These are phyloP conservation scores for Prochilodus magdalenae DNA, from an alignment of 2,113 vertebrate genomes.

Conservation along the genomic window DNA sequence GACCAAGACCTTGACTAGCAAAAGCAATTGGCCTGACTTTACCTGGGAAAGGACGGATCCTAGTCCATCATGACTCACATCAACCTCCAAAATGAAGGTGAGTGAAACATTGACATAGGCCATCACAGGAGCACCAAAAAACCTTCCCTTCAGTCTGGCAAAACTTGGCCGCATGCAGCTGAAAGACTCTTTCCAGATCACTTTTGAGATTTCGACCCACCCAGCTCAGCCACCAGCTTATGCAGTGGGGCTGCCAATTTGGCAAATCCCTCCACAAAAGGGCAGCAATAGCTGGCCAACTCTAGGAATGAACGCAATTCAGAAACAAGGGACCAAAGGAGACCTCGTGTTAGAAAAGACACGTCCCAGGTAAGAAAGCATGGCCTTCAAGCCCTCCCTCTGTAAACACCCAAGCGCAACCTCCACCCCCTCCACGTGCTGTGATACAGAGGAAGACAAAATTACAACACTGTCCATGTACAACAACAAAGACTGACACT, in stretches of 20 bases:
- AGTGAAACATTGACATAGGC: too few species aligned
- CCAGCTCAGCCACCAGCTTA: not conserved
- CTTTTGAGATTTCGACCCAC: not conserved
- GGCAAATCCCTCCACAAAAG: too few species aligned
- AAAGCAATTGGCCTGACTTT: too few species aligned
- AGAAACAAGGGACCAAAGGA: not conserved
- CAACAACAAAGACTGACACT: not conserved
- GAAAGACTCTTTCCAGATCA: not conserved
- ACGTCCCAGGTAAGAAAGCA: conserved; percentile 12
- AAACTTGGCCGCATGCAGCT: too few species aligned
- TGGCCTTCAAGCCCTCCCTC: not conserved
- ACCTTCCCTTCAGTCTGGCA: too few species aligned
- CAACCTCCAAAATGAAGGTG: too few species aligned
- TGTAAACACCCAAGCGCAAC: not conserved
- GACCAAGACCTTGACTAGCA: too few species aligned
- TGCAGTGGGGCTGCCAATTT: conserved; percentile 8
- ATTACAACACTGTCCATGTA: not conserved
- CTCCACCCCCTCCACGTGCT: not conserved
- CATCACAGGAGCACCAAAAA: too few species aligned
- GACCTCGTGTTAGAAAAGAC: not conserved
- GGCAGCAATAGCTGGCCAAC: not conserved
- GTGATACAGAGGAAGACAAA: not conserved
- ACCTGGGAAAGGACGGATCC: too few species aligned
- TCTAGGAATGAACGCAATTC: not conserved
- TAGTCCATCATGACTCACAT: too few species aligned